These are phyloP conservation scores for Scaptodrosophila lebanonensis DNA, from an alignment of 1,140 invertebrate species.

Conservation along the genomic window DNA sequence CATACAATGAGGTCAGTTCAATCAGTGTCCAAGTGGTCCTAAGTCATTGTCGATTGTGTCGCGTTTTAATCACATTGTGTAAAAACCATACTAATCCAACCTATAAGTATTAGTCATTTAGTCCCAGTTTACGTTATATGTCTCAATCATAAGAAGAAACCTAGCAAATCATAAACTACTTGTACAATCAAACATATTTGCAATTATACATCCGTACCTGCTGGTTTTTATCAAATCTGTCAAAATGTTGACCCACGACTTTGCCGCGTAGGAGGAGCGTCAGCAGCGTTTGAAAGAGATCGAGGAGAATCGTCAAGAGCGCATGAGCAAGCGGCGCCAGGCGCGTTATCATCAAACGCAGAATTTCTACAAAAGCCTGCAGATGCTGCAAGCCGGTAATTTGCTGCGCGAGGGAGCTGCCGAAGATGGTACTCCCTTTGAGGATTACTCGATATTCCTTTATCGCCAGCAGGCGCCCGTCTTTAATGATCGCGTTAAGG, in stretches of 20 bases:
- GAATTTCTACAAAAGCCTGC: constrained; percentile 87
- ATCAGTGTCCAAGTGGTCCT: constrained; percentile 46
- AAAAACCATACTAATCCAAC: constrained; percentile 5
- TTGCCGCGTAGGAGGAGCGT: constrained; percentile 80
- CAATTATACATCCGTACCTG: constrained; percentile 1
- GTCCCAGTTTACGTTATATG: constrained; percentile 35
- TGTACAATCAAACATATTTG: constrained; percentile 5
- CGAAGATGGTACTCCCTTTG: constrained; percentile 79
- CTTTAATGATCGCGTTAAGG: constrained; percentile 87
- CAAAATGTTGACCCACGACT: constrained; percentile 35
- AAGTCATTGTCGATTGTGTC: constrained; percentile 2
- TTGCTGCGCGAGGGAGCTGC: constrained; percentile 56
- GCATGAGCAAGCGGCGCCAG: constrained; percentile 82
- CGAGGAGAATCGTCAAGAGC: constrained; percentile 82
- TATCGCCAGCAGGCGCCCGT: constrained; percentile 85
- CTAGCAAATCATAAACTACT: constrained; percentile 2
- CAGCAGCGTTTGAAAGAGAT: constrained; percentile 83
- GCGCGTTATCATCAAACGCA: constrained; percentile 83
- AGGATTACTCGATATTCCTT: constrained; percentile 86
- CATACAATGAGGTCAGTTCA: constrained; percentile 67
- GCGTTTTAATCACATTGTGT: constrained; percentile 9
- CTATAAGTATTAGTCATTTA: constrained; percentile 30
- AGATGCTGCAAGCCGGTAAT: constrained; percentile 84
- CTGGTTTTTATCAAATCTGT: constrained; percentile 31
- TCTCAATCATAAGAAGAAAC: constrained; percentile 27